Evolutionary conservation across 1,140 invertebrate species (phyloP).

Genomic region (Archivesica marissinica): DNA sequence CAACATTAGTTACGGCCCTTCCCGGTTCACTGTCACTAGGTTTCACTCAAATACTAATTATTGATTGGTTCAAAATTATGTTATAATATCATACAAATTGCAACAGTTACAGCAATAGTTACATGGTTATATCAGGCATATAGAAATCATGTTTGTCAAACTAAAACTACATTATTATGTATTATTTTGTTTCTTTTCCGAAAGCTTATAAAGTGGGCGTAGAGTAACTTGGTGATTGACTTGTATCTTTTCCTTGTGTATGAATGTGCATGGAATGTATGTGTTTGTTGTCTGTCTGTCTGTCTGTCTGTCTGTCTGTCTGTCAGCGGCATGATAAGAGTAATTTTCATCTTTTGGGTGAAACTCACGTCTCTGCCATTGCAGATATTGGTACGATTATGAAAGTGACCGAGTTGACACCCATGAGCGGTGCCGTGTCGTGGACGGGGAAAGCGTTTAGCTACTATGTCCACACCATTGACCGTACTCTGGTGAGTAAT

Average conservation of each 20-base stretch:
- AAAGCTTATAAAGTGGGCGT: neutral
- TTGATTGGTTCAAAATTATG: no score
- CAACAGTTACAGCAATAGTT: no score
- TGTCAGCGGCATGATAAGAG: neutral
- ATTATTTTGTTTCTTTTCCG: no score
- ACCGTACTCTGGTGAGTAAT: conserved; percentile 85
- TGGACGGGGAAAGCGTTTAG: conserved; percentile 99
- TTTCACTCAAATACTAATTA: no score
- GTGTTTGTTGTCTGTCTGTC: conserved; percentile 3
- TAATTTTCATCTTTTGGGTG: conserved; percentile 19
- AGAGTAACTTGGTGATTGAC: neutral
- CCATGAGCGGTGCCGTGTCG: conserved; percentile 96
- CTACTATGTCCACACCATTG: conserved; percentile 98
- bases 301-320: conserved; percentile 12
- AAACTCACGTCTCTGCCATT: conserved; percentile 62
- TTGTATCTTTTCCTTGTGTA: neutral
- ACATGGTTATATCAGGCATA: no score
- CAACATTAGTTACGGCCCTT: no score
- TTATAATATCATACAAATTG: no score
- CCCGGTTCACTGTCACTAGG: no score
- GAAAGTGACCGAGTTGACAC: conserved; percentile 98
- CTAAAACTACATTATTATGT: no score
- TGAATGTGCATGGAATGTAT: conserved; percentile 18
- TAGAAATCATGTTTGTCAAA: no score
- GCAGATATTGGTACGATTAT: conserved; percentile 99